phyloP scores from a whole-genome alignment of 1,140 invertebrate genomes.

The Drosophila lini region DNA sequence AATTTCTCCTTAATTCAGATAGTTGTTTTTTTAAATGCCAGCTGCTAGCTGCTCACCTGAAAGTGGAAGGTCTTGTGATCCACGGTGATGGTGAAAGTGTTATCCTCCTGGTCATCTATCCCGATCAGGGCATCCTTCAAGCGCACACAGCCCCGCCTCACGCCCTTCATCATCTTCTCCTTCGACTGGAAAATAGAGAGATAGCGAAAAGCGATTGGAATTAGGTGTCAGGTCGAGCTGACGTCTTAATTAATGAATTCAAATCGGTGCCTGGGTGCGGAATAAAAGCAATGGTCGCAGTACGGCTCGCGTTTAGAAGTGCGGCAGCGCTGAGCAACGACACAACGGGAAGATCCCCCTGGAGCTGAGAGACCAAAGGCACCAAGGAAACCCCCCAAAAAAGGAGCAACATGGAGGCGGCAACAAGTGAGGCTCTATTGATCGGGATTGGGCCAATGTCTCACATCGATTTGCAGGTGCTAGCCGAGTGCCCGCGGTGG shows the following conservation, averaged over 20 bases:
- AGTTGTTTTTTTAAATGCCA: background rate
- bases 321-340: conserved; percentile 86
- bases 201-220: conserved; percentile 7
- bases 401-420: conserved; percentile 53
- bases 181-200: conserved; percentile 91
- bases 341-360: conserved; percentile 7
- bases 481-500: background rate
- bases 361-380: background rate
- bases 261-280: conserved; percentile 59
- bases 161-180: conserved; percentile 99
- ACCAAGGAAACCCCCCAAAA: background rate
- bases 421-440: conserved; percentile 22
- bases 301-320: conserved; percentile 84
- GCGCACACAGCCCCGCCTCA: conserved; percentile 97
- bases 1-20: too few species aligned
- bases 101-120: conserved; percentile 99
- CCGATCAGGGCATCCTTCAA: conserved; percentile 97
- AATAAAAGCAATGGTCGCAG: conserved; percentile 86
- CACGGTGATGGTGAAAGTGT: conserved; percentile 99
- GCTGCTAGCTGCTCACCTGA: conserved; percentile 86
- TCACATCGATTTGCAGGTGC: conserved; percentile 9
- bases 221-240: background rate
- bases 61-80: conserved; percentile 99
- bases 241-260: conserved; percentile 19
- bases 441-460: background rate